Evolutionary conservation across 2,888 invertebrate genomes (phyloP), one percentile per base, ranked within the genome.

Genomic region (Agrenia bidenticulata): DNA sequence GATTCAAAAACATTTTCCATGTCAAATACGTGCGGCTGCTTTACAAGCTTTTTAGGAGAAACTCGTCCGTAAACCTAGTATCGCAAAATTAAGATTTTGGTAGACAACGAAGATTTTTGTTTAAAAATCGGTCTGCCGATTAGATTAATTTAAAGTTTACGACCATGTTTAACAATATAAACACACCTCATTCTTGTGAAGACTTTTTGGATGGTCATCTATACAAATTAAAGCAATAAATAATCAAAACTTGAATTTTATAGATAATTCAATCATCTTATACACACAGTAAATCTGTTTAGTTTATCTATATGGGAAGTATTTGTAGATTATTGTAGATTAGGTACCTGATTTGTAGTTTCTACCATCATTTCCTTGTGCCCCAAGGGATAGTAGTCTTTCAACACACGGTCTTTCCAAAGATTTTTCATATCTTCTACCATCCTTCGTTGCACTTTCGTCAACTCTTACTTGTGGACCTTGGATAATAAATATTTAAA

Each of bases 21-120:
- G 27, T 75, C 75, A 56, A 58, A 61, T 1, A 74, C 68, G 50
- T 69, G 62, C 1, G 70, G 66, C 24, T 76, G 76, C 54, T 76
- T 76, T 1, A 76, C 73, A 2, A 76, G 54, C 49, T 73, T 76
- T 49, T 76, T 76, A 4, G 76, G 76, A 1, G 76, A 76, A 11
- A 65, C 64, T 17, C 32, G 32, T 66, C 32, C 66, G 58, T 13
- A 27, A 41, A 32, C 53, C 55, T 58, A 60, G 24, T 11, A n/a
- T n/a, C n/a, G n/a, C n/a, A n/a, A n/a, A n/a, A n/a, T n/a, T n/a
- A n/a, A n/a, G n/a, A n/a, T n/a, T n/a, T n/a, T n/a, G n/a, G n/a
- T n/a, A n/a, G n/a, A n/a, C n/a, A n/a, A n/a, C n/a, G n/a, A n/a
- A n/a, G n/a, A n/a, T n/a, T n/a, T n/a, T n/a, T n/a, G n/a, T n/a